Percentiles rank a stretch among this genome's conserved stretches.
Conservation (phyloP, 2,113 vertebrate species). For the Xenopus tropicalis region UCB_Xtro_10.0 CM004450.2:47964001-47964500, state of each 20-base stretch:
- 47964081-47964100: conserved; percentile 31
- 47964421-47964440: conserved; percentile 6
- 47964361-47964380: conserved; percentile 1
- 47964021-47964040: conserved; percentile 21
- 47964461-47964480: conserved; percentile 17
- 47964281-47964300: too few species aligned
- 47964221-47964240: too few species aligned
- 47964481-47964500: conserved; percentile 28
- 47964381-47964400: neutral
- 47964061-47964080: conserved; percentile 24
- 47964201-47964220: too few species aligned
- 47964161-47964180: neutral
- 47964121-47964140: neutral
- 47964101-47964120: conserved; percentile 15
- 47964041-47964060: conserved; percentile 17
- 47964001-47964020: neutral
- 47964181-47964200: neutral
- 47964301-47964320: too few species aligned
- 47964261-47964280: too few species aligned
- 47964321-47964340: too few species aligned
- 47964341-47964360: conserved; percentile 4
- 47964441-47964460: conserved; percentile 25
- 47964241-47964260: too few species aligned
- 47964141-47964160: neutral
- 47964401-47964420: conserved; percentile 10